Percentiles rank a stretch among this genome's conserved stretches.
These are phyloP conservation scores for Sarcophaga caerulescens DNA, from an alignment of 2,888 invertebrate genomes.

Conservation along the genomic window DNA sequence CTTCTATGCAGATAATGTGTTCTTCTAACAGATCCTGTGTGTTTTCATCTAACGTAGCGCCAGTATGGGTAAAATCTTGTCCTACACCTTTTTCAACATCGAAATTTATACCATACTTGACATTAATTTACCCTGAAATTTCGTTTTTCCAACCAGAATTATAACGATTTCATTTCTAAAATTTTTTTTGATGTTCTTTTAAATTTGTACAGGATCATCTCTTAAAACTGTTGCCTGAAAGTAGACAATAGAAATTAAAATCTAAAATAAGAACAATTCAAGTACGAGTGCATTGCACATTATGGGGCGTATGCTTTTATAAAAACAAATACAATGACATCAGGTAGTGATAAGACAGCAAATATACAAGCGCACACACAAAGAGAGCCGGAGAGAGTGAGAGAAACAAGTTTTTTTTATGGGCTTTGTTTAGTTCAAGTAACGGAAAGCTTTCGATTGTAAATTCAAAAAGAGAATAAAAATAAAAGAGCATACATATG, in stretches of 20 bases:
- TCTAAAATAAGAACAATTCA: not conserved
- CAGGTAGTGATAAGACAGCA: not conserved
- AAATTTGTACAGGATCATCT: not conserved
- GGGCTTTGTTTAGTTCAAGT: too few species aligned
- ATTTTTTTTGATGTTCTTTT: not conserved
- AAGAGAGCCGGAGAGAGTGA: not conserved
- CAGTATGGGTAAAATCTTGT: too few species aligned
- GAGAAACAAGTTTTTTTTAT: too few species aligned
- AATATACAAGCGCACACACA: slow-evolving; percentile 10
- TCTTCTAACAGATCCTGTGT: too few species aligned
- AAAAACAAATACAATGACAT: slow-evolving; percentile 37
- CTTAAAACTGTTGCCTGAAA: not conserved
- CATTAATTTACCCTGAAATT: too few species aligned
- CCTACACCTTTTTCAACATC: too few species aligned
- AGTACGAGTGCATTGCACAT: slow-evolving; percentile 41
- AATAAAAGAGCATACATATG: not conserved
- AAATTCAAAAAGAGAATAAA: not conserved
- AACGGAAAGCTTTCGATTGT: not conserved
- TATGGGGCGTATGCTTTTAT: slow-evolving; percentile 54
- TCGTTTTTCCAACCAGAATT: not conserved
- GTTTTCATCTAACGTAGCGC: too few species aligned
- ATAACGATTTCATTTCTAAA: not conserved
- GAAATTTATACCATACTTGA: too few species aligned
- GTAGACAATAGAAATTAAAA: not conserved
- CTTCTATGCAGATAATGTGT: too few species aligned